A percentile compares a stretch with the other conserved stretches of the same genome.
Conservation (phyloP, 2,113 vertebrate species). For the Elanoides forficatus region DNA sequence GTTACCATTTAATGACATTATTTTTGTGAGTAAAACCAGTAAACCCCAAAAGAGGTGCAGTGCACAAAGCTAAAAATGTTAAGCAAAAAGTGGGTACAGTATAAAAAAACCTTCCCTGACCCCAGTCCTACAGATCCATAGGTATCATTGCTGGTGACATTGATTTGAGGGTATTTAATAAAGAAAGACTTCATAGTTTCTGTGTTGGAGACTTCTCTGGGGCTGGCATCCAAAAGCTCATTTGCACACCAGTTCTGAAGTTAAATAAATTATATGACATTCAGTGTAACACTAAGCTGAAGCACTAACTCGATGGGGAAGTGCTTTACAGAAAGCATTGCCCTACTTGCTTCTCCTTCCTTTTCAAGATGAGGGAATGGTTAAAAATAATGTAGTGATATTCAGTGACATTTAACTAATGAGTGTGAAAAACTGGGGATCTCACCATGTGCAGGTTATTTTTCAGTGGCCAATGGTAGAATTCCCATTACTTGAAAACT, state of each 20-base stretch:
- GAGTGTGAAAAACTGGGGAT: not conserved
- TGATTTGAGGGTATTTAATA: conserved; percentile 16
- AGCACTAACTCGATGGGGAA: not conserved
- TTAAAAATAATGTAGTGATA: not conserved
- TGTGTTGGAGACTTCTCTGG: not conserved
- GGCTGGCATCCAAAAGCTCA: conserved; percentile 1
- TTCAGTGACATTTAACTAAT: not conserved
- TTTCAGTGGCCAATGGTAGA: not conserved
- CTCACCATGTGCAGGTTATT: rapidly evolving
- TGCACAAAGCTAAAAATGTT: not conserved
- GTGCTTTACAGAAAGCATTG: not conserved
- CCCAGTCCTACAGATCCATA: not conserved
- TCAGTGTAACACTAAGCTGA: not conserved
- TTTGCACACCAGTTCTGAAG: not conserved
- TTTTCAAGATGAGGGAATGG: not conserved
- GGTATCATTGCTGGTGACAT: not conserved
- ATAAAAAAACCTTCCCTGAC: not conserved
- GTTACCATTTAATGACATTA: not conserved
- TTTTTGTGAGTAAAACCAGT: not conserved
- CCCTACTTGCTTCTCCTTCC: not conserved
- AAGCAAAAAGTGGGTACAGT: not conserved
- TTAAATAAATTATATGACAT: not conserved
- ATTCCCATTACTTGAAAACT: not conserved
- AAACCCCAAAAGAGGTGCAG: not conserved
- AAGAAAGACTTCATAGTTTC: not conserved